Evolutionary conservation across 2,888 invertebrate genomes (phyloP).

Genomic region (Pyralis farinalis): DNA sequence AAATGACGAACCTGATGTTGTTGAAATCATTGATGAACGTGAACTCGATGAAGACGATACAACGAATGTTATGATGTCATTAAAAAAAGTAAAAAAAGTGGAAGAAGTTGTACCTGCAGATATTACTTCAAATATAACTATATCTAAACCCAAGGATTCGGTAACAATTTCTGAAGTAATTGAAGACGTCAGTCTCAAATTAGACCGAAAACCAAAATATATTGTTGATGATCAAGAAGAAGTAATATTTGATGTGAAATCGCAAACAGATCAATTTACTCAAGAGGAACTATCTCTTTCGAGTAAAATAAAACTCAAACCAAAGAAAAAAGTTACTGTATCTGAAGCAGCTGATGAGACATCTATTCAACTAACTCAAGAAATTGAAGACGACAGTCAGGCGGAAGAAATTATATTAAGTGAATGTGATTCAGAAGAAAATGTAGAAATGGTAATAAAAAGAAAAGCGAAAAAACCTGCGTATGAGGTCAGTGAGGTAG

Average conservation of each 20-base stretch:
- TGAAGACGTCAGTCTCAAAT: slow-evolving; percentile 84
- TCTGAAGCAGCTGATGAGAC: slow-evolving; percentile 86
- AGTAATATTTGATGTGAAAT: slow-evolving; percentile 66
- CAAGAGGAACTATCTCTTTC: slow-evolving; percentile 87
- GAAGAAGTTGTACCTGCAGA: slow-evolving; percentile 57
- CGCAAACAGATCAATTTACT: slow-evolving; percentile 72
- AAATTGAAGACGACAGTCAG: slow-evolving; percentile 83
- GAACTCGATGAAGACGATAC: slow-evolving; percentile 66
- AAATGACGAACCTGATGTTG: slow-evolving; percentile 52
- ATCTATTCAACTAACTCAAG: slow-evolving; percentile 83
- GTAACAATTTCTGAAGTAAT: slow-evolving; percentile 72
- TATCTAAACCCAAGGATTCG: slow-evolving; percentile 47
- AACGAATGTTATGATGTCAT: slow-evolving; percentile 52
- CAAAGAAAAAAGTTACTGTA: slow-evolving; percentile 81
- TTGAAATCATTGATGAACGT: slow-evolving; percentile 65
- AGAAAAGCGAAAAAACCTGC: slow-evolving; percentile 72
- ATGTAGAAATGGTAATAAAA: slow-evolving; percentile 71
- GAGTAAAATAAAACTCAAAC: slow-evolving; percentile 85
- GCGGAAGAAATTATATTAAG: slow-evolving; percentile 85
- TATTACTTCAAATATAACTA: slow-evolving; percentile 54
- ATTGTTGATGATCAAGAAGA: slow-evolving; percentile 85
- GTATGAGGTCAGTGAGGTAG: slow-evolving; percentile 83
- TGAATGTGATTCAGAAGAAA: slow-evolving; percentile 82
- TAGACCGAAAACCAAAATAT: slow-evolving; percentile 85
- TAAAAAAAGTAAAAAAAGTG: slow-evolving; percentile 60